Evolutionary conservation across 2,888 invertebrate species (phyloP), one percentile per base, ranked within the genome.

Genomic region (Lamproptera curius): DNA sequence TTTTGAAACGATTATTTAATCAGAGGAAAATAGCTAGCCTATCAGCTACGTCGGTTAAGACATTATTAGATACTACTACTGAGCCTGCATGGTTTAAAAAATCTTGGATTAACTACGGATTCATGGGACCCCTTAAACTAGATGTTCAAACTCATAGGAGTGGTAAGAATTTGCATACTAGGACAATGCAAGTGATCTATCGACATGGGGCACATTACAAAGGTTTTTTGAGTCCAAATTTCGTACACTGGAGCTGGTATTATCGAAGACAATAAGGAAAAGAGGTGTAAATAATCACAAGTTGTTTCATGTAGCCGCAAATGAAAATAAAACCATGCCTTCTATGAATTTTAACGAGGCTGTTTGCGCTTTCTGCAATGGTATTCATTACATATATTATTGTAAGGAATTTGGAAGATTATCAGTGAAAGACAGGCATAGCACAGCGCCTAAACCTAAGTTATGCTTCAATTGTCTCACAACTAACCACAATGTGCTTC

Each of bases 41-140:
- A 16, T 38, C 41, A 8, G 42, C 41, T 51, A n/a, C 16, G 2
- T 11, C n/a, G 17, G 14, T 43, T n/a, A 26, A 42, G 17, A 15
- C 33, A 16, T 6, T 42, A 15, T 8, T 33, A 15, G 42, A 42
- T 33, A 42, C 34, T 28, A 62, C 62, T 0, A 50, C 43, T 1
- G 59, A 65, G 61, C 36, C 14, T 64, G 5, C 54, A 54, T 40
- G 52, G 42, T 35, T 38, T 62, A 8, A 42, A 55, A 11, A 57
- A 61, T 41, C n/a, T 61, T 10, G 34, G 52, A 5, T 41, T 62
- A 9, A 2, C 13, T 6, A 57, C 50, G 0, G 52, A 55, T 14
- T 52, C 53, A 17, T 63, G 52, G 59, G 58, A 61, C 51, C 55
- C 55, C 10, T 4, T 63, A 61, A 57, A 33, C 35, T 59, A 42